A percentile compares a stretch with the other conserved stretches of the same genome.
These are phyloP conservation scores for Podarcis lilfordi DNA, from an alignment of 2,797 vertebrate genomes.

Conservation along the genomic window DNA sequence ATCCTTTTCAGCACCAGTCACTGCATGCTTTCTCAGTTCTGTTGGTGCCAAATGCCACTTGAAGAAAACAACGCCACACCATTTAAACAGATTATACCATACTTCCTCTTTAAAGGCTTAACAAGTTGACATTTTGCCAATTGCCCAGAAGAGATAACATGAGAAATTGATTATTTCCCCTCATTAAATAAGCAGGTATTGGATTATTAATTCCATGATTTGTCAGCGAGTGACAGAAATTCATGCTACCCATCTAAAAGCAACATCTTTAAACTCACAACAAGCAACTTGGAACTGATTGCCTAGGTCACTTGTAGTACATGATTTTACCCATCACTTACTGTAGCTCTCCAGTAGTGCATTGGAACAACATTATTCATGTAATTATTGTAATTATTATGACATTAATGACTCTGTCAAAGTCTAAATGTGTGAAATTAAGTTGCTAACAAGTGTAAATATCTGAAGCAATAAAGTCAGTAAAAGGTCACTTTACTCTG, in stretches of 20 bases:
- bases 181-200: slow-evolving; percentile 50
- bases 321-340: slow-evolving; percentile 56
- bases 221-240: slow-evolving; percentile 45
- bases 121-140: slow-evolving; percentile 35
- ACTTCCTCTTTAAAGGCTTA: slow-evolving; percentile 51
- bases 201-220: slow-evolving; percentile 45
- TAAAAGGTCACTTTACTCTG: slow-evolving; percentile 43
- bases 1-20: not conserved
- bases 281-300: slow-evolving; percentile 46
- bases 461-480: slow-evolving; percentile 56
- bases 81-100: slow-evolving; percentile 45
- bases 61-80: slow-evolving; percentile 10
- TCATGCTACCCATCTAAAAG: slow-evolving; percentile 20
- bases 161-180: slow-evolving; percentile 46
- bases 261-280: slow-evolving; percentile 49
- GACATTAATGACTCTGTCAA: slow-evolving; percentile 69
- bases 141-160: slow-evolving; percentile 25
- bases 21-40: not conserved
- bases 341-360: slow-evolving; percentile 39
- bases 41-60: not conserved
- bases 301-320: slow-evolving; percentile 39
- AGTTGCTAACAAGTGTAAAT: slow-evolving; percentile 69
- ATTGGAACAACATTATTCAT: slow-evolving; percentile 63
- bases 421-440: slow-evolving; percentile 76
- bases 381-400: slow-evolving; percentile 67